These are phyloP conservation scores for Eilema depressum DNA, from an alignment of 2,888 invertebrate species.

Conservation along the genomic window DNA sequence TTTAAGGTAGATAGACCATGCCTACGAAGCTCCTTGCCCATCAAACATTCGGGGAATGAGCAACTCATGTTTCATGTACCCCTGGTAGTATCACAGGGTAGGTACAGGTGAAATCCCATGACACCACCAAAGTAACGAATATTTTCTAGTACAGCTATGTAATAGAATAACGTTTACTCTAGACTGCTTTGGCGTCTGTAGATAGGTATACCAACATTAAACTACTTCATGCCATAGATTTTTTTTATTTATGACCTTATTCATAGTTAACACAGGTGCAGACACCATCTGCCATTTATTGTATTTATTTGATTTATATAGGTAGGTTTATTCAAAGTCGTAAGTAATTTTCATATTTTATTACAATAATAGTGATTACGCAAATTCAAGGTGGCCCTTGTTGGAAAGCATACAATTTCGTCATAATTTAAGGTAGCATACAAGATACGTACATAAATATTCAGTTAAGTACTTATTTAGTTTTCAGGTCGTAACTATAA, in stretches of 20 bases:
- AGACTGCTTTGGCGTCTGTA: background rate
- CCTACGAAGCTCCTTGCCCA: background rate
- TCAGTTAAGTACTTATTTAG: background rate
- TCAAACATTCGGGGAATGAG: background rate
- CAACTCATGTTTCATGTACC: background rate
- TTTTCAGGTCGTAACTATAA: background rate
- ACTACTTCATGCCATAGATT: background rate
- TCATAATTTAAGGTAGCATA: background rate
- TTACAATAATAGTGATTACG: background rate
- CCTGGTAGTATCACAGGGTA: background rate
- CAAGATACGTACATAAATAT: no score
- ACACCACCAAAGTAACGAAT: background rate
- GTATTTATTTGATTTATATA: background rate
- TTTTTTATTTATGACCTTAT: background rate
- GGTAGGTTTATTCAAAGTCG: background rate
- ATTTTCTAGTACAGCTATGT: background rate
- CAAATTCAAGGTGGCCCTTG: background rate
- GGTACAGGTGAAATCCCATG: no score
- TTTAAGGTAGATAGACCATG: background rate
- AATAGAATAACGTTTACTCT: background rate
- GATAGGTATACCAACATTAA: background rate
- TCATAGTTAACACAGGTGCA: background rate
- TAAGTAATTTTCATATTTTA: conserved; percentile 5
- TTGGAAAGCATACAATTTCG: no score
- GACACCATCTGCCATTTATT: background rate